Evolutionary conservation across 2,888 invertebrate genomes (phyloP).

Genomic region (Polyommatus icarus): DNA sequence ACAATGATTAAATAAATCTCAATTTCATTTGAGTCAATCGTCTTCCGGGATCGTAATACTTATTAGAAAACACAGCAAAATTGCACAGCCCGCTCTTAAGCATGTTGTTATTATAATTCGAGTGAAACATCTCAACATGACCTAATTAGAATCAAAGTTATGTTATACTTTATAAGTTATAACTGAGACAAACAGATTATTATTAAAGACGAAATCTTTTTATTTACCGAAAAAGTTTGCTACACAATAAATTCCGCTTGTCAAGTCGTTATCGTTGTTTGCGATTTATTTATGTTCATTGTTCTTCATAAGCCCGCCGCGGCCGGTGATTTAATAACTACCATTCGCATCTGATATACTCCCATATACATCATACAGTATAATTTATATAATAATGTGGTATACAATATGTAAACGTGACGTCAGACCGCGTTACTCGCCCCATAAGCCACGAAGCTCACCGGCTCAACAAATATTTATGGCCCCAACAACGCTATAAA

Average conservation of each 20-base stretch:
- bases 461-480: slow-evolving; percentile 4
- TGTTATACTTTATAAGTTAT: background rate
- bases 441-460: background rate
- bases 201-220: background rate
- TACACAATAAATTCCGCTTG: slow-evolving; percentile 8
- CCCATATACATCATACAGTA: background rate
- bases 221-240: background rate
- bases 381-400: background rate
- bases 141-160: background rate
- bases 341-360: background rate
- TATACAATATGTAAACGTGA: background rate
- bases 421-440: background rate
- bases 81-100: too few species aligned
- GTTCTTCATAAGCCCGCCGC: slow-evolving; percentile 12
- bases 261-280: slow-evolving; percentile 13
- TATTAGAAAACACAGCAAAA: too few species aligned
- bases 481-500: background rate
- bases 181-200: background rate
- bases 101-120: too few species aligned
- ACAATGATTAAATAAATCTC: too few species aligned
- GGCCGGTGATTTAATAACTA: background rate
- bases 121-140: background rate
- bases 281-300: slow-evolving; percentile 17
- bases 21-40: too few species aligned
- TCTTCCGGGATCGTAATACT: too few species aligned